Base-by-base conservation (phyloP, 2,113 vertebrate species). In the Thunnus thynnus region DNA sequence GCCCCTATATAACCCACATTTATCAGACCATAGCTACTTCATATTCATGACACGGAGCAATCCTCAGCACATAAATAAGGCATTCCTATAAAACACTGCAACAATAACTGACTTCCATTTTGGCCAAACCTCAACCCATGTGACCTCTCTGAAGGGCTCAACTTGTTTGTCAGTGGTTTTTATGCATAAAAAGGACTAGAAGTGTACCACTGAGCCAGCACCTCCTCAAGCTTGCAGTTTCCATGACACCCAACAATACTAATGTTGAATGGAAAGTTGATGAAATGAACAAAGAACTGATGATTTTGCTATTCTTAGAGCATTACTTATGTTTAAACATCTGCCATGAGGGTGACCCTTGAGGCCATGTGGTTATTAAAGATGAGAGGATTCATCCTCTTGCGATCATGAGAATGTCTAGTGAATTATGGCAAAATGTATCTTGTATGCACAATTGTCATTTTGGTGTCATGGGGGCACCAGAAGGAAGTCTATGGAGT, bases 21-120 rank as follows among this genome's bases (percentile, higher is more conserved):
- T 87, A 84, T 72, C 61, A 72, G 74, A 25, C 86, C 27, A 16
- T 3, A 3, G 36, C 75, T 84, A 70, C 78, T 91, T 91, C 79
- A 84, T 83, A 91, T 94, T 93, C 90, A 92, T 86, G 60, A 51
- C 80, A 80, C 79, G 68, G 52, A 74, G 55, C 78, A 72, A 87
- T 79, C 65, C 84, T 74, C 85, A 77, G 84, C 69, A 73, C 87
- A 94, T 89, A 90, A 88, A 91, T 91, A 91, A 89, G 55, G 76
- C 73, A 87, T 89, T 86, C 80, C 65, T 70, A 65, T 82, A 72
- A 87, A 88, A 87, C 78, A 84, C 52, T 84, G 75, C 82, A 86
- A 87, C 87, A 86, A 92, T 88, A 90, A 78, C 78, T 27, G 30
- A 72, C 71, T 73, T 54, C 22, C 22, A 52, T 75, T 83, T 75